Base-by-base conservation (phyloP, 1,140 invertebrate species). In the Sinonovacula constricta region DNA sequence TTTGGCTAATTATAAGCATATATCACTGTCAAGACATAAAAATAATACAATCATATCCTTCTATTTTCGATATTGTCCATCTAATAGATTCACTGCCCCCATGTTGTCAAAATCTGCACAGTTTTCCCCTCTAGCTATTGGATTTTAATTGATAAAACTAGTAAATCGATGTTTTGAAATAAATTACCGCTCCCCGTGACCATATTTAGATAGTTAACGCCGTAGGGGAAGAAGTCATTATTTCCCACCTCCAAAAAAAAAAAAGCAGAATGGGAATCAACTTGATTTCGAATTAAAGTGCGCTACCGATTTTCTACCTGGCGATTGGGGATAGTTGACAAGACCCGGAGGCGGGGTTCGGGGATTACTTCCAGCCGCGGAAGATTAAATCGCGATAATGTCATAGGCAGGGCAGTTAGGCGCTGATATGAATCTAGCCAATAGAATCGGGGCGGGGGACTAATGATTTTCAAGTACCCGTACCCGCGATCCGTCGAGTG, bases 171-270 rank as follows among this genome's bases (percentile, higher is more conserved):
- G 39, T 45, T 45, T 45, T 34, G 59, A 70, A 70, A 70, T 59
- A 70, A 70, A 70, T 70, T 70, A 70, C 68, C 33, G 26, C 68
- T 59, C 68, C 68, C 68, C 56, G 68, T 39, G 68, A 59, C 68
- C 56, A 28, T 70, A 59, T 59, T 70, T 57, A 36, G 57, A 56
- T 59, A 31, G 24, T 15, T 36, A 59, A 39, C 34, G 68, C 68
- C 68, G 22, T n/a, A 54, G 68, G n/a, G n/a, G 68, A 56, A 70
- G 54, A 59, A 70, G 56, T 70, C 28, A 70, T 70, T 70, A 70
- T 45, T 45, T 18, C 30, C 24, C 39, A 69, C 54, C 54, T 39
- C 28, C 15, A 31, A 53, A 56, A n/a, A 56, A 30, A 7, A 5
- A 56, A 45, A 31, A 59, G 34, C 45, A 59, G 53, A 39, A 28